phyloP scores from a whole-genome alignment of 2,113 vertebrate genomes.

The Accipiter virgatus region DNA sequence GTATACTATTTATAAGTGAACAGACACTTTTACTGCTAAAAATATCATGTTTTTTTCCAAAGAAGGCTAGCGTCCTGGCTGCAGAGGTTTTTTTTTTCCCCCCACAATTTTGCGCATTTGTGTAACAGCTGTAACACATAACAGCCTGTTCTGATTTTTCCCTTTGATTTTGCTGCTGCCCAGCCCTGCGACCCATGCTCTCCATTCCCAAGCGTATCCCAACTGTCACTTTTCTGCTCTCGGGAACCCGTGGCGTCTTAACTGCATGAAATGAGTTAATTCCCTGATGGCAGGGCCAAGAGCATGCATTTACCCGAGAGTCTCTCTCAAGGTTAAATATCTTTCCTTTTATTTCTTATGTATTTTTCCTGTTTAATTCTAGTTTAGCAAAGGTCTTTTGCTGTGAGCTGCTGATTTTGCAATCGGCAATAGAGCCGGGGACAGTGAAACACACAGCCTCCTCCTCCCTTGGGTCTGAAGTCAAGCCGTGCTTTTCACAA shows the following conservation, averaged over 20 bases:
- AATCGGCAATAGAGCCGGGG: not conserved
- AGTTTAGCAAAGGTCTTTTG: not conserved
- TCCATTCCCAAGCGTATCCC: not conserved
- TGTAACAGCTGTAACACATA: rapidly evolving
- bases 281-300: not conserved
- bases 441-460: not conserved
- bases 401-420: not conserved
- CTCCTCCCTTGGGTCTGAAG: not conserved
- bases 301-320: not conserved
- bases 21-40: not conserved
- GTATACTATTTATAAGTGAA: rapidly evolving
- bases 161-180: not conserved
- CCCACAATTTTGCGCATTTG: not conserved
- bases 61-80: not conserved
- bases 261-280: not conserved
- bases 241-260: too few species aligned
- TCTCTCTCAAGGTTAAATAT: not conserved
- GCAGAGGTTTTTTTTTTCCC: not conserved
- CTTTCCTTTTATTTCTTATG: not conserved
- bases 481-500: not conserved
- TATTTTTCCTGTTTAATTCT: not conserved
- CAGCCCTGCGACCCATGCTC: not conserved
- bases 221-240: not conserved
- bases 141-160: not conserved
- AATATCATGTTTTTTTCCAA: not conserved